These are phyloP conservation scores for Tyrannus savana DNA, from an alignment of 2,113 vertebrate species.

Conservation along the genomic window DNA sequence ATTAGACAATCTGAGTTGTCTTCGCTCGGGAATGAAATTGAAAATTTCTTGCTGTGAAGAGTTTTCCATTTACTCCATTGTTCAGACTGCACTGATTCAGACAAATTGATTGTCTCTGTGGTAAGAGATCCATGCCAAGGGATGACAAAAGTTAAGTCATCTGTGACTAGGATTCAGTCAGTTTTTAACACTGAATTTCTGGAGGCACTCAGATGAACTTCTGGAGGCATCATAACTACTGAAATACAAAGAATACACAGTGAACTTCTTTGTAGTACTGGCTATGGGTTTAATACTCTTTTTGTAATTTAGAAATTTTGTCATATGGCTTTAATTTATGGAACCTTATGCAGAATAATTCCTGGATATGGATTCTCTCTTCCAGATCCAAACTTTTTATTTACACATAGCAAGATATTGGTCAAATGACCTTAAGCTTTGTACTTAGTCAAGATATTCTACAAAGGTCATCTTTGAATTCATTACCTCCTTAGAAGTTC, in stretches of 20 bases:
- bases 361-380: not conserved
- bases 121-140: not conserved
- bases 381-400: not conserved
- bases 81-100: constrained; percentile 14
- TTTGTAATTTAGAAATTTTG: not conserved
- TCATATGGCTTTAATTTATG: not conserved
- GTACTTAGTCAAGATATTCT: not conserved
- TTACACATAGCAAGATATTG: not conserved
- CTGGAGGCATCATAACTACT: not conserved
- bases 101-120: constrained; percentile 31
- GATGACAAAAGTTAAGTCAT: constrained; percentile 4
- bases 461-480: not conserved
- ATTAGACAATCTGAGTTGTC: not conserved
- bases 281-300: not conserved
- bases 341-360: not conserved
- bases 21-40: constrained; percentile 4
- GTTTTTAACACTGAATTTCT: not conserved
- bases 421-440: not conserved
- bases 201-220: not conserved
- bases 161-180: not conserved
- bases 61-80: constrained; percentile 28
- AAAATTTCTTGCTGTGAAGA: constrained; percentile 28
- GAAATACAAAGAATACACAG: not conserved
- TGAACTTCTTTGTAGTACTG: not conserved
- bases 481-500: not conserved